Percentiles rank a stretch among this genome's conserved stretches.
phyloP scores from a whole-genome alignment of 2,113 vertebrate genomes.

The Anolis carolinensis region DNA sequence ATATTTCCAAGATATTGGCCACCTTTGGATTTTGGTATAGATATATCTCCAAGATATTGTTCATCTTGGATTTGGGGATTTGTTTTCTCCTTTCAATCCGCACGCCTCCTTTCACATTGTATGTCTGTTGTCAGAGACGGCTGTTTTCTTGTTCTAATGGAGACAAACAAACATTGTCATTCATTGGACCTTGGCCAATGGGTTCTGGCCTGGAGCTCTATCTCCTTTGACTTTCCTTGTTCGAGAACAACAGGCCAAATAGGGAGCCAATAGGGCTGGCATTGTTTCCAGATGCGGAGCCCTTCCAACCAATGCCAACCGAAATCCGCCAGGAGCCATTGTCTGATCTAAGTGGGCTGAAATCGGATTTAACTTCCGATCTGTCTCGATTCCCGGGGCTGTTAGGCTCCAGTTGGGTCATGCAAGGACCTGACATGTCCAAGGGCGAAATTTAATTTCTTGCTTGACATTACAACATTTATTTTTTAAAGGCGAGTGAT shows the following conservation, averaged over 20 bases:
- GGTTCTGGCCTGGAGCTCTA: not conserved
- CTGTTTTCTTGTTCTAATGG: not conserved
- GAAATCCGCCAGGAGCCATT: not conserved
- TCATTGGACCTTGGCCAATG: not conserved
- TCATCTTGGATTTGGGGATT: too few species aligned
- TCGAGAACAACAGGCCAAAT: not conserved
- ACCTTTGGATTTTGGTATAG: too few species aligned
- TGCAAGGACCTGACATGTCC: not conserved
- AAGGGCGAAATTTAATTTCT: not conserved
- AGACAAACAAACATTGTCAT: not conserved
- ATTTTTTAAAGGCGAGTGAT: not conserved
- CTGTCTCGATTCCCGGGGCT: not conserved
- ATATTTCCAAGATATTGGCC: too few species aligned
- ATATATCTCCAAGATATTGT: too few species aligned
- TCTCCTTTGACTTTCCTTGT: not conserved
- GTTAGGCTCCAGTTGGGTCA: not conserved
- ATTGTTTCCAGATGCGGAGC: too few species aligned
- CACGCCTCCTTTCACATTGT: too few species aligned
- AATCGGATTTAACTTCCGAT: slow-evolving; percentile 11
- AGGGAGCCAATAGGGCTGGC: not conserved
- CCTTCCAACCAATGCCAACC: not conserved
- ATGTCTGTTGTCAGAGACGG: too few species aligned
- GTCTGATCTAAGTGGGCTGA: not conserved
- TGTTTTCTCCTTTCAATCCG: too few species aligned
- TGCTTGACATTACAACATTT: not conserved